Base-by-base conservation (phyloP, 2,113 vertebrate species). In the Motacilla tschutschensis region DNA sequence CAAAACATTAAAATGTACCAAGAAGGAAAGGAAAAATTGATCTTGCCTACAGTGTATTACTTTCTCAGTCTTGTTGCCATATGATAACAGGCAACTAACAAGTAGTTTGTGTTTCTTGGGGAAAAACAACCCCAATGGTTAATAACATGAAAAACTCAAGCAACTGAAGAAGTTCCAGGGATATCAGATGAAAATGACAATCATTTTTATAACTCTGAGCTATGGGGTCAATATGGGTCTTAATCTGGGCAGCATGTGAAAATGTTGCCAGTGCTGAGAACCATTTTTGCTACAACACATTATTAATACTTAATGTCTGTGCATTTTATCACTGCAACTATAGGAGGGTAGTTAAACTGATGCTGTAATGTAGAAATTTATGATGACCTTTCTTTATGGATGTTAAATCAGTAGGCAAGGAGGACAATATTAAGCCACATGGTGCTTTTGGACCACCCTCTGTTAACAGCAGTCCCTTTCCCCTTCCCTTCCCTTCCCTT, bases 1-100 rank as follows among this genome's bases (percentile, higher is more conserved):
- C 55, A 76, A 90, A 93, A 63, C 33, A 57, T 59, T 83, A 78
- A 78, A 91, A 86, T 20, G 31, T 76, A 66, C 22, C 38, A 25
- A 25, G 6, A 84, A 36, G 47, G 55, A 79, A 84, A 88, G 51
- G 59, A 70, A 43, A 94, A 94, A 55, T 4, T 54, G 43, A 24
- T 79, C 60, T 3, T 84, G 59, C 51, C 47, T 84, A 63, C 29
- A 41, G 22, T 57, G 10, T 46, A 19, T 86, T 91, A 36, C 51
- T 82, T 80, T 70, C 75, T 73, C 9, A 33, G 36, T 72, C 35
- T 65, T 47, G 31, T 67, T 79, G 28, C 47, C 63, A 66, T 63
- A 65, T 70, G 47, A 36, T 77, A 65, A 62, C 19, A 66, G 40
- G 78, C 35, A 21, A 18, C n/a, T 65, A 55, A 57, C 14, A 71